Percentiles rank a stretch among this genome's conserved stretches.
Evolutionary conservation across 2,113 vertebrate species (phyloP).

Genomic region (Kryptolebias marmoratus): DNA sequence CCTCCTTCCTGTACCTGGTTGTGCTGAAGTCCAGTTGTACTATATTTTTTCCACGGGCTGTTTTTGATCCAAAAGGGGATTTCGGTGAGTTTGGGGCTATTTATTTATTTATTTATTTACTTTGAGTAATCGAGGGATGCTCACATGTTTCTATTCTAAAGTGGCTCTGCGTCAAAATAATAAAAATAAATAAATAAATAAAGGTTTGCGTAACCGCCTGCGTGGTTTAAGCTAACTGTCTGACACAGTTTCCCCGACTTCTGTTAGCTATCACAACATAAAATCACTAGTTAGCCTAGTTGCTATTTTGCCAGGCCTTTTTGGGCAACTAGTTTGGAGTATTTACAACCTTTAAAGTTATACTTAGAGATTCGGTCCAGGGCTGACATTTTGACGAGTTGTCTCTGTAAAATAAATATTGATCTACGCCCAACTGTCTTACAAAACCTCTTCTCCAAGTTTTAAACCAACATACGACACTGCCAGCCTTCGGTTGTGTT

Average conservation of each 20-base stretch:
- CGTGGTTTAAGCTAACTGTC: conserved; percentile 14
- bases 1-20: conserved; percentile 8
- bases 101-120: background rate
- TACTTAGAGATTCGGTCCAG: too few relatives aligned
- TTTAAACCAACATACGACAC: background rate
- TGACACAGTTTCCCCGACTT: conserved; percentile 11
- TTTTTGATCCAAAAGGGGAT: conserved; percentile 63
- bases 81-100: conserved; percentile 48
- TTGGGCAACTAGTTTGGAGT: background rate
- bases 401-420: background rate
- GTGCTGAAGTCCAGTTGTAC: conserved; percentile 8
- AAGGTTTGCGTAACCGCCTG: background rate
- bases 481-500: background rate
- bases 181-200: background rate
- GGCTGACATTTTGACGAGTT: background rate
- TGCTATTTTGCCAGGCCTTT: background rate
- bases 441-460: background rate
- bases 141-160: background rate
- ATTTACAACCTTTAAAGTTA: background rate
- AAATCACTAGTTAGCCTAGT: background rate
- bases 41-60: conserved; percentile 48
- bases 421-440: background rate
- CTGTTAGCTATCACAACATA: background rate
- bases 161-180: background rate
- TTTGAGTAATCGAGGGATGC: rapidly evolving